These are phyloP conservation scores for Listrodromus nycthemerus DNA, from an alignment of 2,888 invertebrate species.

Conservation along the genomic window DNA sequence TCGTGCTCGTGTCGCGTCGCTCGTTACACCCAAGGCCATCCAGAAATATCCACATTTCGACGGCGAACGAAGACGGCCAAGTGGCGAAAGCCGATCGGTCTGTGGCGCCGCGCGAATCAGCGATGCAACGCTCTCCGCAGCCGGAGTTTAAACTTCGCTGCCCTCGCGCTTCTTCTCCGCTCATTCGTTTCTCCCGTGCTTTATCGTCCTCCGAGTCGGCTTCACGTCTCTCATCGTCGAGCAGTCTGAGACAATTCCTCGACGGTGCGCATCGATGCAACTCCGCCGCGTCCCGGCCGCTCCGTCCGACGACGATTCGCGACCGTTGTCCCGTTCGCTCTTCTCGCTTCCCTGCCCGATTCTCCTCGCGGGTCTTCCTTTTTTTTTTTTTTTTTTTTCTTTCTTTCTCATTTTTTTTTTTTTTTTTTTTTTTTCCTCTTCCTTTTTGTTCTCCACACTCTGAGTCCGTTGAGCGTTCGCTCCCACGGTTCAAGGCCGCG, in stretches of 20 bases:
- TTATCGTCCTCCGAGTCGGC: slow-evolving; percentile 11
- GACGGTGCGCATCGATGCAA: slow-evolving; percentile 31
- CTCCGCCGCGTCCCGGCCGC: not conserved
- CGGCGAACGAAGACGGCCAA: slow-evolving; percentile 66
- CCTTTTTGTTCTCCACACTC: not conserved
- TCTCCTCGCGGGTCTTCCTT: slow-evolving; percentile 4
- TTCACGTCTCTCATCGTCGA: slow-evolving; percentile 28
- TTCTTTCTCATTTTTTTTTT: not conserved
- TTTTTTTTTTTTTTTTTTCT: slow-evolving; percentile 24
- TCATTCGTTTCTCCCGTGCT: slow-evolving; percentile 28
- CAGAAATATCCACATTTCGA: slow-evolving; percentile 70
- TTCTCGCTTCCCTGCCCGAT: slow-evolving; percentile 10
- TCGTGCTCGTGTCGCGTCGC: slow-evolving; percentile 65
- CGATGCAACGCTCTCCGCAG: slow-evolving; percentile 52
- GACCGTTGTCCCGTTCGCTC: not conserved
- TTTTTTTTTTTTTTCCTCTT: slow-evolving; percentile 17
- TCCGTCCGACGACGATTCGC: not conserved
- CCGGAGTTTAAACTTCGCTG: slow-evolving; percentile 18
- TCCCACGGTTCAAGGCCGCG: slow-evolving; percentile 67
- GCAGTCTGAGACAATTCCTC: slow-evolving; percentile 32
- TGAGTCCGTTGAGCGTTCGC: slow-evolving; percentile 29
- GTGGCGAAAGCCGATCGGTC: slow-evolving; percentile 67
- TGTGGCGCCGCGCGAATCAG: slow-evolving; percentile 62
- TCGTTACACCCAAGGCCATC: slow-evolving; percentile 70
- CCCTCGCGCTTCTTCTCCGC: slow-evolving; percentile 31